phyloP scores from a whole-genome alignment of 2,113 vertebrate genomes.

The Rhinichthys klamathensis region DNA sequence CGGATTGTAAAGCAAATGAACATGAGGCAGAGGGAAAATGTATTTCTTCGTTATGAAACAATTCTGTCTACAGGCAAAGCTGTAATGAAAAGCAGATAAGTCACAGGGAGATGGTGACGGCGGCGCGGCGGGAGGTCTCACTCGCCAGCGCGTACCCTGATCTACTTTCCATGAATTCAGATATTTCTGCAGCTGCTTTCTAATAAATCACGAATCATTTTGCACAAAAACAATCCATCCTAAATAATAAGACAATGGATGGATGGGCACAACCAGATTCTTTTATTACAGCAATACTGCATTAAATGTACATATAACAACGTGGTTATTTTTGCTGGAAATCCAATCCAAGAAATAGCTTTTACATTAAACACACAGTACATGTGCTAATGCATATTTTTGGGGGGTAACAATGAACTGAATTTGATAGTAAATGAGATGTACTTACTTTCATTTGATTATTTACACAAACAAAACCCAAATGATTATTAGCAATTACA shows the following conservation, averaged over 20 bases:
- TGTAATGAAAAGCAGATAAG: slow-evolving; percentile 49
- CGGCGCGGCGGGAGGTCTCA: background rate
- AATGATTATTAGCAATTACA: background rate
- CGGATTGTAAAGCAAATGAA: slow-evolving; percentile 34
- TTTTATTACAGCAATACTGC: background rate
- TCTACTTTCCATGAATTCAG: slow-evolving; percentile 4
- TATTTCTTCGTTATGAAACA: slow-evolving; percentile 46
- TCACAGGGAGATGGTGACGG: slow-evolving; percentile 24
- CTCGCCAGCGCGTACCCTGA: background rate
- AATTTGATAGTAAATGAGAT: background rate
- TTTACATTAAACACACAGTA: background rate
- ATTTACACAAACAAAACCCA: background rate
- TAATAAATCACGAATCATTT: background rate
- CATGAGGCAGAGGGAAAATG: background rate
- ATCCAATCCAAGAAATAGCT: background rate
- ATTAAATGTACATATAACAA: background rate
- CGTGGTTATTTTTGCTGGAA: background rate
- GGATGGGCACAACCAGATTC: background rate
- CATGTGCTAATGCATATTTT: background rate
- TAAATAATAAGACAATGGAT: slow-evolving; percentile 12
- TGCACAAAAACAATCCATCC: background rate
- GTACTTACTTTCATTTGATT: background rate
- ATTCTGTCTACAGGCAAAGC: slow-evolving; percentile 34
- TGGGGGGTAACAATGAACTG: background rate
- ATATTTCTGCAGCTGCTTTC: background rate